phyloP scores from a whole-genome alignment of 2,888 invertebrate species.

The Cenopis cana region DNA sequence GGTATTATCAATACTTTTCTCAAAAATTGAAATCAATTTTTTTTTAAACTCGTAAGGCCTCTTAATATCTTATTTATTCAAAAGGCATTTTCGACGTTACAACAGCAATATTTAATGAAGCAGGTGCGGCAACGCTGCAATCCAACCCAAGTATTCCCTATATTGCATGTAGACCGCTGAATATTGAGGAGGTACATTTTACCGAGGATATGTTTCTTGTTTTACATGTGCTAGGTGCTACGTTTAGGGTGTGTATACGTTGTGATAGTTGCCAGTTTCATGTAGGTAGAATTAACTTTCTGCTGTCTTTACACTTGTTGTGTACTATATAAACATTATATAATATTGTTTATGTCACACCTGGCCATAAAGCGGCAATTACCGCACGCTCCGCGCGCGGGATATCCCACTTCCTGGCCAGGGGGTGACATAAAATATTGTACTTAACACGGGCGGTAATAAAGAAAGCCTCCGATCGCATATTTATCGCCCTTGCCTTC shows the following conservation, averaged over 20 bases:
- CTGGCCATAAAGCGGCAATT: too few relatives aligned
- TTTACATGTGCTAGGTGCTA: slow-evolving; percentile 10
- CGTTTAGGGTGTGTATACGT: not conserved
- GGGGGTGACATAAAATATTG: too few relatives aligned
- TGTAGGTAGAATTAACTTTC: not conserved
- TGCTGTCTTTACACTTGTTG: not conserved
- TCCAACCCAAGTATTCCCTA: slow-evolving; percentile 29
- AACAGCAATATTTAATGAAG: slow-evolving; percentile 1
- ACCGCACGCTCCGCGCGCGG: too few relatives aligned
- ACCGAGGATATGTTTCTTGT: slow-evolving; percentile 28
- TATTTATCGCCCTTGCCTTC: too few relatives aligned
- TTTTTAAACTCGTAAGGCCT: too few relatives aligned
- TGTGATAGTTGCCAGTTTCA: not conserved
- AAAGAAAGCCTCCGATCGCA: too few relatives aligned
- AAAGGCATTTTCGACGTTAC: not conserved
- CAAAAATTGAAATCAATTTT: too few relatives aligned
- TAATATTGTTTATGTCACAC: too few relatives aligned
- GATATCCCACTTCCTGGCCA: too few relatives aligned
- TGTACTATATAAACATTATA: not conserved
- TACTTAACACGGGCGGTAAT: too few relatives aligned
- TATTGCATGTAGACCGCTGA: slow-evolving; percentile 26
- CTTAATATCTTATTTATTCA: too few relatives aligned
- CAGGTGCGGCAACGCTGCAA: not conserved
- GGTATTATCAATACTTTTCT: too few relatives aligned
- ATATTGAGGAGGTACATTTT: slow-evolving; percentile 13